Base-by-base conservation (phyloP, 1,140 invertebrate species). In the Drosophila prosaltans region DNA sequence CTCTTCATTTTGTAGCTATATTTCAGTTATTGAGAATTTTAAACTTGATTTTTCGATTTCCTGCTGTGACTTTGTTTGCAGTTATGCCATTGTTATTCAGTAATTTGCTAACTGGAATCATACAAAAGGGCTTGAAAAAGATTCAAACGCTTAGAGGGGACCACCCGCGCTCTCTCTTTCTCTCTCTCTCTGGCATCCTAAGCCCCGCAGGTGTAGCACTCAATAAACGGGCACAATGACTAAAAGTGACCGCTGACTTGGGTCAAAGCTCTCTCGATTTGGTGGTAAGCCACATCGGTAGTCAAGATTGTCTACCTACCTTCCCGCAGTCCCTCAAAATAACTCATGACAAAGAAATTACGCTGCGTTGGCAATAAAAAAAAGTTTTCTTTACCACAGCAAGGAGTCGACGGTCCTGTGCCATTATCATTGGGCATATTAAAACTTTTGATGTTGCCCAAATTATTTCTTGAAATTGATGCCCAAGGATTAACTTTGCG, bases 361-460 rank as follows among this genome's bases (percentile, higher is more conserved):
- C 82, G 83, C 41, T 67, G 73, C 69, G 58, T 61, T 65, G 66
- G 83, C 83, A 86, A 84, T 89, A 88, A 89, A 88, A 86, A 16
- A 89, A 85, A 79, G 1, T 36, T 72, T 83, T 88, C 71, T 70
- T 64, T 10, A 60, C 58, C 21, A 41, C 45, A 48, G 57, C 26
- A 11, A n/a, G 30, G 60, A 59, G 57, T 40, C 57, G 24, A 40
- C 39, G 60, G 55, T 68, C 45, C 65, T 40, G 72, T 59, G 45
- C 77, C 84, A 89, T 89, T 89, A 84, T 89, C 84, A 89, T 89
- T 89, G 84, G 84, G 76, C 81, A 80, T 89, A 89, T 89, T 89
- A 89, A 89, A 89, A 89, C 81, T 89, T 89, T 89, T 76, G 84
- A 90, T 89, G 85, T 89, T 90, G 84, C 71, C 79, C 81, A 89